Base-by-base conservation (phyloP, 2,888 invertebrate genomes). In the Rhingia campestris region DNA sequence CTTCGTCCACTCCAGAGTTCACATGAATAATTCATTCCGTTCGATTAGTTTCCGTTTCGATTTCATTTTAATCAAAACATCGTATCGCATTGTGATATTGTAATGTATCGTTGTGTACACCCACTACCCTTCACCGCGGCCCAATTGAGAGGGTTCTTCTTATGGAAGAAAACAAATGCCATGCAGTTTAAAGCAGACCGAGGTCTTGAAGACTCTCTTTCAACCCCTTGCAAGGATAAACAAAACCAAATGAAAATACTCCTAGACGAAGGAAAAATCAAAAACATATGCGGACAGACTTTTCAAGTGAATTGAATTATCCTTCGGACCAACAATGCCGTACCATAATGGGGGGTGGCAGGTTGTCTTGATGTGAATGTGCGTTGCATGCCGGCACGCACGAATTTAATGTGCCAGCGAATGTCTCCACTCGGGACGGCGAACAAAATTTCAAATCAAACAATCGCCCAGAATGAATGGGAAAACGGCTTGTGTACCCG, bases 1-100 rank as follows among this genome's bases (percentile, higher is more conserved):
- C 74, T 43, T 56, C 79, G 59, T 79, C 79, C 74, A 80, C 84
- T 84, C 54, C 74, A 84, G 70, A 84, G 74, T 80, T 79, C 80
- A 84, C 84, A 84, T 84, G 84, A 84, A 84, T 84, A 84, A 84
- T 84, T 84, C 84, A 84, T 84, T 84, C 79, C 84, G 66, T 84
- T 84, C 84, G 84, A 84, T 84, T 84, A 84, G 79, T 84, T 84
- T 84, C 84, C 84, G 84, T 84, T 84, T 84, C 79, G 79, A 84
- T 84, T 84, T 84, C 84, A 84, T 84, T 84, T 22, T 84, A 84
- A 84, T 84, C 79, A 84, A 80, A 84, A 84, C 84, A 84, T 84
- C 84, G 22, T 22, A 22, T 22, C 22, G 22, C 22, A 22, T 22
- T 2, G 80, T 74, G 79, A 84, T 64, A 84, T 74, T 84, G 79